phyloP scores from a whole-genome alignment of 2,888 invertebrate genomes.

The Leptothorax acervorum region DNA sequence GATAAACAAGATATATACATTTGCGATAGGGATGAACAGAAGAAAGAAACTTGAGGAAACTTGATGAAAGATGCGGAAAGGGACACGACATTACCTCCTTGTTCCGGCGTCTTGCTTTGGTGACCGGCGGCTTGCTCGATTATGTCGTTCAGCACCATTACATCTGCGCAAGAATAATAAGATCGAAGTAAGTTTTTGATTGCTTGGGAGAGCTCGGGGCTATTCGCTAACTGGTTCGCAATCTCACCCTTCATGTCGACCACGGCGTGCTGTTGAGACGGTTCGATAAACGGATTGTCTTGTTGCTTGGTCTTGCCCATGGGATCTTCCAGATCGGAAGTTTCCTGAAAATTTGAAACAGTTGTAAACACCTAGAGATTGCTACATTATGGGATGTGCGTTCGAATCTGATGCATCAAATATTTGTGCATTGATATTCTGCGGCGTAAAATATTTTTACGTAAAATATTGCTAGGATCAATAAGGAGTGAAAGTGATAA shows the following conservation, averaged over 20 bases:
- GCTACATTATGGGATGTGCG: not conserved
- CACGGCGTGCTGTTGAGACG: constrained; percentile 94
- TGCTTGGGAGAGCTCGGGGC: not conserved
- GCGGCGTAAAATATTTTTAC: not conserved
- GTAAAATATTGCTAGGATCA: not conserved
- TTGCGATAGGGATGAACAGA: constrained; percentile 64
- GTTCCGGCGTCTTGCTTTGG: constrained; percentile 94
- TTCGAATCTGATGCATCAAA: not conserved
- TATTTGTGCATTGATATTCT: not conserved
- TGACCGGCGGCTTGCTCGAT: constrained; percentile 97
- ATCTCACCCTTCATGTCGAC: constrained; percentile 96
- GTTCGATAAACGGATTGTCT: constrained; percentile 97
- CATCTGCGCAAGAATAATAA: constrained; percentile 89
- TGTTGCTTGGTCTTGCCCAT: constrained; percentile 93
- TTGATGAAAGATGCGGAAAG: not conserved
- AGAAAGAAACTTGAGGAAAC: constrained; percentile 53
- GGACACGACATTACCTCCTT: constrained; percentile 90
- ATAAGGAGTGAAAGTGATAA: not conserved
- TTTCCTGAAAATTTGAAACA: constrained; percentile 88
- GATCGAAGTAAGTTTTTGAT: constrained; percentile 13
- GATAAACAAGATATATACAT: constrained; percentile 70
- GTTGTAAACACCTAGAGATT: not conserved
- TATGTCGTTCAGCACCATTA: constrained; percentile 98
- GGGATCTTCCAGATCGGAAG: constrained; percentile 92
- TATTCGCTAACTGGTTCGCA: constrained; percentile 12